These are phyloP conservation scores for Ancistrus triradiatus DNA, from an alignment of 2,113 vertebrate genomes.

Conservation along the genomic window DNA sequence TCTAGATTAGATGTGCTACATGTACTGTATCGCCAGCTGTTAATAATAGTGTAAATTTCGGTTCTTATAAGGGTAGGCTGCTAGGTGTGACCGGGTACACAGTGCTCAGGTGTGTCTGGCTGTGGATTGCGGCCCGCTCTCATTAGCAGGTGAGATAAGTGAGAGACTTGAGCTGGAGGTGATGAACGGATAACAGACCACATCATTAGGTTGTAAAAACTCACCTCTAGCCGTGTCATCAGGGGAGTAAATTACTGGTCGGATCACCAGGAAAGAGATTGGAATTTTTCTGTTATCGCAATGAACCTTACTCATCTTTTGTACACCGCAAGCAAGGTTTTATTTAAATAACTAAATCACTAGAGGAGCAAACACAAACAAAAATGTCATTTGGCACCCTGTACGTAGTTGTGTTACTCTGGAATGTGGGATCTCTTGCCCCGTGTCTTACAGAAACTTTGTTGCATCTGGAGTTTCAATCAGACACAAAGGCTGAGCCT, in stretches of 20 bases:
- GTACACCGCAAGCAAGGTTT: constrained; percentile 2
- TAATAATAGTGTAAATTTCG: no score
- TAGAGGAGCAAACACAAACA: no score
- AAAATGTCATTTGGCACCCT: no score
- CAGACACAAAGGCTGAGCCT: constrained; percentile 16
- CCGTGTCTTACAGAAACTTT: constrained; percentile 11
- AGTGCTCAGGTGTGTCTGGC: constrained; percentile 27
- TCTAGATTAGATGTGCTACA: no score
- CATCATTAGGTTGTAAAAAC: constrained; percentile 45
- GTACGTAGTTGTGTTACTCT: constrained; percentile 17
- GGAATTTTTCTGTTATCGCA: constrained; percentile 14
- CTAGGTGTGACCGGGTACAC: constrained; percentile 25
- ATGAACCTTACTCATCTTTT: not conserved
- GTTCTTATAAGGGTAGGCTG: no score
- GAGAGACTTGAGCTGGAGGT: constrained; percentile 33
- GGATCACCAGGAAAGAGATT: constrained; percentile 15
- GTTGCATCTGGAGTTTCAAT: constrained; percentile 37
- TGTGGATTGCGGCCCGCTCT: constrained; percentile 39
- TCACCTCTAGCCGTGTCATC: constrained; percentile 16
- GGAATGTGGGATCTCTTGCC: constrained; percentile 7
- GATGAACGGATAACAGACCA: constrained; percentile 38
- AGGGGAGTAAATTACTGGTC: constrained; percentile 41
- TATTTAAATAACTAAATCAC: no score
- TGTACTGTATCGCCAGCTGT: no score
- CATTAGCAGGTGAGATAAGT: constrained; percentile 43